Percentiles rank a stretch among this genome's conserved stretches.
Evolutionary conservation across 1,140 invertebrate genomes (phyloP).

Genomic region (Pachypsylla venusta): DNA sequence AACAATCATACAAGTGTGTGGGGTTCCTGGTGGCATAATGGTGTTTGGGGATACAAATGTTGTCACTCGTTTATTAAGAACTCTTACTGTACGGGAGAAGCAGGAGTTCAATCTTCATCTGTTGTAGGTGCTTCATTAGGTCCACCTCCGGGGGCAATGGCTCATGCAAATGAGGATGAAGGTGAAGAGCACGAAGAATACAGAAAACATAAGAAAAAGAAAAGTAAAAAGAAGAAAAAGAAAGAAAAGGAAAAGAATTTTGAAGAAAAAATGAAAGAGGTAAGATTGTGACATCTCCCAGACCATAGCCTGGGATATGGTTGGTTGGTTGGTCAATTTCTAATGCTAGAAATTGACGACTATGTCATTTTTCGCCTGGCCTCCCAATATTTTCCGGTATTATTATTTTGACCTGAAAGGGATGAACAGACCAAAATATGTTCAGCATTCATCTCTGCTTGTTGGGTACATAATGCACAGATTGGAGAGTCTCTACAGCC

Average conservation of each 20-base stretch:
- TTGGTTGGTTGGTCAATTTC: too few relatives aligned
- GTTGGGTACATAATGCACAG: too few relatives aligned
- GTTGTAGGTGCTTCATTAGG: not conserved
- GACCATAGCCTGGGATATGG: too few relatives aligned
- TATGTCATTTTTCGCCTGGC: too few relatives aligned
- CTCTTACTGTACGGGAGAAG: constrained; percentile 67
- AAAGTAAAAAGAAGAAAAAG: not conserved
- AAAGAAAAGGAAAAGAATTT: not conserved
- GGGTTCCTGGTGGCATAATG: constrained; percentile 88
- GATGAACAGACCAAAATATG: too few relatives aligned
- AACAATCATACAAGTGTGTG: constrained; percentile 91
- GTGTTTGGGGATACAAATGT: constrained; percentile 91
- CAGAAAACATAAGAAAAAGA: not conserved
- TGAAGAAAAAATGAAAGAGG: not conserved
- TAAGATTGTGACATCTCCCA: too few relatives aligned
- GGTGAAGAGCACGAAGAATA: not conserved
- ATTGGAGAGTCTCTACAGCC: too few relatives aligned
- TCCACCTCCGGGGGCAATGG: not conserved
- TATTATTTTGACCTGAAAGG: too few relatives aligned
- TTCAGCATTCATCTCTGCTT: too few relatives aligned
- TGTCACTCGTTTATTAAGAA: constrained; percentile 88
- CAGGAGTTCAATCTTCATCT: not conserved
- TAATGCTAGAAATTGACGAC: too few relatives aligned
- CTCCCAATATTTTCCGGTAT: too few relatives aligned
- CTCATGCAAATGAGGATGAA: not conserved